Evolutionary conservation across 2,113 vertebrate genomes (phyloP).

Genomic region (Fulmarus glacialis): DNA sequence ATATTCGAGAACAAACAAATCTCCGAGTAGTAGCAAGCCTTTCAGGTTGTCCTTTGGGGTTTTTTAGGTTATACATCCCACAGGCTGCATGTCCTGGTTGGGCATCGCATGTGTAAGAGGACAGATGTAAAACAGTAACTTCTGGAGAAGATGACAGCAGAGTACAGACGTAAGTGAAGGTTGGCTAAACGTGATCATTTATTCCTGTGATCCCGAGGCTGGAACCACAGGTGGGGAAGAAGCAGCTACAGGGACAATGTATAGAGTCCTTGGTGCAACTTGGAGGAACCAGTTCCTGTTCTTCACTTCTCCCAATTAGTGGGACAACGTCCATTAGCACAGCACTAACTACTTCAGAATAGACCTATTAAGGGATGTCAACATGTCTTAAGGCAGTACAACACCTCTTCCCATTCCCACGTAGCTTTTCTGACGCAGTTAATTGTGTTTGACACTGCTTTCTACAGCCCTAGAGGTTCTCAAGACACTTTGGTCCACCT

Average conservation of each 20-base stretch:
- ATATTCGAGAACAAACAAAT: not conserved
- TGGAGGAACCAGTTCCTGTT: not conserved
- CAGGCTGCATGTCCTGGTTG: not conserved
- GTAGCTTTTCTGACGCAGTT: not conserved
- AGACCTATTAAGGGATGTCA: not conserved
- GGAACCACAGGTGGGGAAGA: not conserved
- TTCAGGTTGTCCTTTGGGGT: not conserved
- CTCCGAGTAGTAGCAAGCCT: not conserved
- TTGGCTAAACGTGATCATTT: not conserved
- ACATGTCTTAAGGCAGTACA: not conserved
- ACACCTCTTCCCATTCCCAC: not conserved
- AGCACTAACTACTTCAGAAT: not conserved
- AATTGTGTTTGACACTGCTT: accelerated
- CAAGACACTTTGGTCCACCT: not conserved
- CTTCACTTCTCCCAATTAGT: not conserved
- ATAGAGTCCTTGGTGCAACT: accelerated
- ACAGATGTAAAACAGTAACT: not conserved
- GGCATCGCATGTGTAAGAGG: not conserved
- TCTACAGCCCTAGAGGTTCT: not conserved
- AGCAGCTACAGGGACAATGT: not conserved
- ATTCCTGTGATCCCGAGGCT: not conserved
- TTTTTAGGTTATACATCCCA: not conserved
- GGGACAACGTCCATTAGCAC: not conserved
- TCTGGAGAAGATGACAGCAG: not conserved
- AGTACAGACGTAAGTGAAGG: not conserved